These are phyloP conservation scores for Diabrotica balteata DNA, from an alignment of 2,888 invertebrate species.

Conservation along the genomic window DNA sequence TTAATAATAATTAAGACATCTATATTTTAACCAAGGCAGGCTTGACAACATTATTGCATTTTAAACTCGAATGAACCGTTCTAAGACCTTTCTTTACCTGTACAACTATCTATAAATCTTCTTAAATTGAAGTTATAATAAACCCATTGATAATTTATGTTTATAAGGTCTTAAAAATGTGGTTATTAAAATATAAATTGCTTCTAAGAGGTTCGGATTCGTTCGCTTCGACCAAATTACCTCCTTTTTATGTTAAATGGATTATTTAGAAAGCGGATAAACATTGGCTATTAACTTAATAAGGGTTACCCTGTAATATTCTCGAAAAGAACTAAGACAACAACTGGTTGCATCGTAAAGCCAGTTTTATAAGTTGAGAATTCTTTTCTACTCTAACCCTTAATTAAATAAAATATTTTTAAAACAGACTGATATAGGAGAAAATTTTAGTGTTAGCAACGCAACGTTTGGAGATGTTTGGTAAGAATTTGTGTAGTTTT, in stretches of 20 bases:
- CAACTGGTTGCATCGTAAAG: conserved; percentile 5
- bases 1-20: no score
- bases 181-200: conserved; percentile 45
- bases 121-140: conserved; percentile 30
- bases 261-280: conserved; percentile 52
- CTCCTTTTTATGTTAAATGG: conserved; percentile 49
- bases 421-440: no score
- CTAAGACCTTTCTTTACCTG: conserved; percentile 1
- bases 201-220: conserved; percentile 41
- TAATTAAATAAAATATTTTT: background rate
- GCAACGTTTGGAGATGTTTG: no score
- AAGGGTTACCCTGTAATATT: conserved; percentile 43
- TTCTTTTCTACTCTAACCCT: conserved; percentile 3
- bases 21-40: no score
- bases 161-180: conserved; percentile 41
- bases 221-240: conserved; percentile 42
- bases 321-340: conserved; percentile 1
- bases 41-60: no score
- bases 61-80: background rate
- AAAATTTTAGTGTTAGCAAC: no score
- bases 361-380: background rate
- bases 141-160: conserved; percentile 38
- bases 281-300: conserved; percentile 51
- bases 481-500: no score
- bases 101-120: conserved; percentile 31